Percentiles rank a stretch among this genome's conserved stretches.
Evolutionary conservation across 2,113 vertebrate genomes (phyloP).

Genomic region (Noturus placidus): DNA sequence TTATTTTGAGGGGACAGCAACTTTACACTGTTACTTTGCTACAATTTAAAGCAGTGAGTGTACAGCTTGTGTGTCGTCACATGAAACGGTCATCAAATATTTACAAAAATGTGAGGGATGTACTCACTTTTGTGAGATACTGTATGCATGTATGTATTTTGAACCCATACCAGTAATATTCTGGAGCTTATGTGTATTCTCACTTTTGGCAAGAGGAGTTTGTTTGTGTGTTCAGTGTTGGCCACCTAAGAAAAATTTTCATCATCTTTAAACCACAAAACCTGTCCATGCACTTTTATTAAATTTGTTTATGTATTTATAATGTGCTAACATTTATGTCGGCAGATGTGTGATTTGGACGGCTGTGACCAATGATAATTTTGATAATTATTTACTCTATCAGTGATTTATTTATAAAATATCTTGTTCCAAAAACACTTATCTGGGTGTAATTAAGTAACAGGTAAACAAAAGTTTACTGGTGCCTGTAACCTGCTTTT

Average conservation of each 20-base stretch:
- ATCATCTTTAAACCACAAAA: not conserved
- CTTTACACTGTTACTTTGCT: too few species aligned
- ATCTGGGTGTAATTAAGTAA: not conserved
- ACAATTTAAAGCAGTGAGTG: too few species aligned
- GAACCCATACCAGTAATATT: not conserved
- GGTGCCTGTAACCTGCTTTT: not conserved
- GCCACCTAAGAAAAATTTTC: not conserved
- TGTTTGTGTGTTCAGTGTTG: not conserved
- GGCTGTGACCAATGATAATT: not conserved
- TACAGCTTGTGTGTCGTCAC: too few species aligned
- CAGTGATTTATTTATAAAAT: not conserved
- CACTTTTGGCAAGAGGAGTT: not conserved
- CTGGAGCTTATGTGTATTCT: not conserved
- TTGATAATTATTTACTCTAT: not conserved
- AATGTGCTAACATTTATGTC: not conserved
- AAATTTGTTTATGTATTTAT: not conserved
- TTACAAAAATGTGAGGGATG: too few species aligned
- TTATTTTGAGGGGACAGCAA: too few species aligned
- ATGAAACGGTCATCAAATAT: too few species aligned
- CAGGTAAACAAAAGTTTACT: not conserved
- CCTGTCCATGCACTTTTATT: not conserved
- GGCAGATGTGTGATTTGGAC: not conserved
- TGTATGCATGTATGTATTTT: too few species aligned
- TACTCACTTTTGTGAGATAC: too few species aligned
- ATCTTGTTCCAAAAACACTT: not conserved